Evolutionary conservation across 2,888 invertebrate species (phyloP).

Genomic region (Halocaridina rubra): DNA sequence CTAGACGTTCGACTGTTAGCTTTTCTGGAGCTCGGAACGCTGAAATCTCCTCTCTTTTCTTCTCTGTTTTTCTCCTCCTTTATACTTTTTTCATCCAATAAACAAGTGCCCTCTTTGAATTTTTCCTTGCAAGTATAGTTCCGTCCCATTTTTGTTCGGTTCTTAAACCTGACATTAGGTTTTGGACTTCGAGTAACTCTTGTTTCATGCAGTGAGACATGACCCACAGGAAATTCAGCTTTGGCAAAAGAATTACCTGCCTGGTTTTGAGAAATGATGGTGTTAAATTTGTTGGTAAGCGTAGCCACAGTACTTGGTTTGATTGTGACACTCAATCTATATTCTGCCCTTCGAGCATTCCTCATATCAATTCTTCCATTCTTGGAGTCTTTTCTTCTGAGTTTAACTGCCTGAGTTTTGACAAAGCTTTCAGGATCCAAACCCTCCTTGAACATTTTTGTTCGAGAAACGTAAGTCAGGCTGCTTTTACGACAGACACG

Average conservation of each 20-base stretch:
- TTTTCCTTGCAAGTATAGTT: constrained; percentile 24
- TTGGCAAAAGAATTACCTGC: constrained; percentile 20
- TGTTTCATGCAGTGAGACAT: constrained; percentile 25
- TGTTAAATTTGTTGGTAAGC: constrained; percentile 58
- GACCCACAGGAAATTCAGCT: constrained; percentile 25
- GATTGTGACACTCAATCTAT: constrained; percentile 60
- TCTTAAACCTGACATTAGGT: constrained; percentile 49
- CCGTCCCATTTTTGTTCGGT: constrained; percentile 37
- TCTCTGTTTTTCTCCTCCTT: constrained; percentile 51
- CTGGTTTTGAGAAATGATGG: constrained; percentile 61
- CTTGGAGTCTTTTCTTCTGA: constrained; percentile 52
- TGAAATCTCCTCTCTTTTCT: constrained; percentile 23
- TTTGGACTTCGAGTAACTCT: constrained; percentile 20
- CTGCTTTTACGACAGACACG: constrained; percentile 51
- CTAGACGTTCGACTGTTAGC: neutral
- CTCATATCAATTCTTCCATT: constrained; percentile 43
- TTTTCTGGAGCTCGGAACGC: constrained; percentile 4
- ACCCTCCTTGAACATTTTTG: constrained; percentile 40
- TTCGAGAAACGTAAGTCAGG: constrained; percentile 38
- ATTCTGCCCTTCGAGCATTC: constrained; percentile 51
- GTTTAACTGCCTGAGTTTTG: constrained; percentile 51
- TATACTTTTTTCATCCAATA: constrained; percentile 38
- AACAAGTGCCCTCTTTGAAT: neutral
- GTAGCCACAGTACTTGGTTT: constrained; percentile 58
- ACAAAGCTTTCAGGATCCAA: constrained; percentile 43